A percentile compares a stretch with the other conserved stretches of the same genome.
Evolutionary conservation across 2,797 vertebrate genomes (phyloP).

Genomic region (Catostomus latipinnis): DNA sequence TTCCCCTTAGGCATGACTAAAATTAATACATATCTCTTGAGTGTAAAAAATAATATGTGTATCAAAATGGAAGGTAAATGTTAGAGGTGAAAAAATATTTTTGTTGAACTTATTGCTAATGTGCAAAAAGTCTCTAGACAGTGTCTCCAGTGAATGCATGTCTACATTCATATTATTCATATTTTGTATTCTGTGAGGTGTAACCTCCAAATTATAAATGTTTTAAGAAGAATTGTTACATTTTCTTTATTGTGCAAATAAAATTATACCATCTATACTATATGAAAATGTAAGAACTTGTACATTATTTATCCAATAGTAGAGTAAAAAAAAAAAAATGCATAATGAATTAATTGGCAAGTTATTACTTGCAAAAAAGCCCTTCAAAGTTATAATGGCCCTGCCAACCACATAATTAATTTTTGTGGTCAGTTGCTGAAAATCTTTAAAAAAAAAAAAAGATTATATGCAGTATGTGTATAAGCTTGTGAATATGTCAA

Average conservation of each 20-base stretch:
- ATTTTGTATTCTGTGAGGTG: background rate
- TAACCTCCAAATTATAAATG: background rate
- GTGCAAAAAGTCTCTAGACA: background rate
- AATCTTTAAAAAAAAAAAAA: slow-evolving; percentile 12
- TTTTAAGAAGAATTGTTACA: background rate
- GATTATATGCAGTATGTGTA: slow-evolving; percentile 5
- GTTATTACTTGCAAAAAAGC: slow-evolving; percentile 56
- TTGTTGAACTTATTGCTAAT: background rate
- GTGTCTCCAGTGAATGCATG: background rate
- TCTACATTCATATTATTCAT: background rate
- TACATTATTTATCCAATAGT: slow-evolving; percentile 40
- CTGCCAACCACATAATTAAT: slow-evolving; percentile 54
- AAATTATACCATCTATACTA: background rate
- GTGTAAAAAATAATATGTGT: slow-evolving; percentile 34
- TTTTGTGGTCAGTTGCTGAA: slow-evolving; percentile 53
- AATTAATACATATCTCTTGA: slow-evolving; percentile 57
- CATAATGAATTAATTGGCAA: slow-evolving; percentile 55
- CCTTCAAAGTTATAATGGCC: slow-evolving; percentile 50
- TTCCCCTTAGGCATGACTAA: slow-evolving; percentile 51
- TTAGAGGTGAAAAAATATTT: slow-evolving; percentile 2
- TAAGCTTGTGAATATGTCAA: slow-evolving; percentile 57
- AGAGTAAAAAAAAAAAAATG: slow-evolving; percentile 45
- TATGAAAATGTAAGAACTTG: background rate
- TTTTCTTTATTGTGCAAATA: too few relatives aligned
- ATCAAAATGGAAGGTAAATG: slow-evolving; percentile 21